Evolutionary conservation across 2,888 invertebrate species (phyloP).

Genomic region (Meteorus cinctellus): DNA sequence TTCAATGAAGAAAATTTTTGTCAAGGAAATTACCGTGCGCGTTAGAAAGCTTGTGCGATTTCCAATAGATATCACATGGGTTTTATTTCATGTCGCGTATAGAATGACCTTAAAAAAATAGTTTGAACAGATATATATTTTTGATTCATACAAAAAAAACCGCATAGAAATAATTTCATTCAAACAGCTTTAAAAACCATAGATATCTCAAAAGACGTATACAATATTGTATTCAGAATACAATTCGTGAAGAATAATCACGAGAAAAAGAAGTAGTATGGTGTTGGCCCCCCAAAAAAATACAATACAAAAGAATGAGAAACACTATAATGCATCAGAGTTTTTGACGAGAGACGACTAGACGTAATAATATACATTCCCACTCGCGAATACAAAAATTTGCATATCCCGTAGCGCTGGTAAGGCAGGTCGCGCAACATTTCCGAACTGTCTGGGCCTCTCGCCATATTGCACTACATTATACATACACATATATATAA

Average conservation of each 20-base stretch:
- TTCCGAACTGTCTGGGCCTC: slow-evolving; percentile 51
- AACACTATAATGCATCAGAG: not conserved
- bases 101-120: not conserved
- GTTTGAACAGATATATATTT: no score
- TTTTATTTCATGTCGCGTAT: not conserved
- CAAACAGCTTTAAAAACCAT: no score
- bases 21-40: not conserved
- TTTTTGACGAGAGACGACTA: not conserved
- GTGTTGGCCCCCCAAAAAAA: not conserved
- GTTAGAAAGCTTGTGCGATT: not conserved
- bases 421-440: slow-evolving; percentile 68
- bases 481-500: not conserved
- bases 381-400: slow-evolving; percentile 54
- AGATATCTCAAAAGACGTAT: no score
- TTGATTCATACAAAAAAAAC: no score
- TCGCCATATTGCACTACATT: slow-evolving; percentile 9
- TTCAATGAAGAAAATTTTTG: not conserved
- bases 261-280: no score
- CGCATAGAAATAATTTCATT: no score
- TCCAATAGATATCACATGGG: not conserved
- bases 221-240: no score
- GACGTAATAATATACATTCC: not conserved
- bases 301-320: slow-evolving; percentile 8
- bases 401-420: slow-evolving; percentile 71
- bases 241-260: no score